These are phyloP conservation scores for Carabus problematicus DNA, from an alignment of 2,888 invertebrate genomes.

Conservation along the genomic window DNA sequence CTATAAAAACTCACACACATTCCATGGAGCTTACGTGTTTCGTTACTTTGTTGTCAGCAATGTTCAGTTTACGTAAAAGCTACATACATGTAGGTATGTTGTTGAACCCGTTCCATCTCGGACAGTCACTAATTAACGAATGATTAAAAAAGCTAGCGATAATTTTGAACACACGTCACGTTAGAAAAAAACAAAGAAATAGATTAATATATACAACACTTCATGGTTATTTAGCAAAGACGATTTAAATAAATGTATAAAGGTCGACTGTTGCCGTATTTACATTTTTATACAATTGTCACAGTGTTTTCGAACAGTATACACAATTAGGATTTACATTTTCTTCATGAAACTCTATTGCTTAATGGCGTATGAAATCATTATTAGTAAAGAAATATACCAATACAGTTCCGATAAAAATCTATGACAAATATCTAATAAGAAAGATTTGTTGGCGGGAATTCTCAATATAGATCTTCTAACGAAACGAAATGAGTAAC, in stretches of 20 bases:
- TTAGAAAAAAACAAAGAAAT: constrained; percentile 1
- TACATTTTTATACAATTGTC: no score
- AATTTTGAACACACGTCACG: neutral
- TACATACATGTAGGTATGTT: neutral
- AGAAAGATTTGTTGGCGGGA: no score
- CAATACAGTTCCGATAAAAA: no score
- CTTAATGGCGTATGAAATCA: no score
- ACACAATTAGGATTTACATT: no score
- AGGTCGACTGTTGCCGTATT: neutral
- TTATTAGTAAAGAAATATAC: no score
- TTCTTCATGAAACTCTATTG: no score
- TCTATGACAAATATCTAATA: no score
- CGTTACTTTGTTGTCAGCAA: neutral
- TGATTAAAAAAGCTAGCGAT: constrained; percentile 12
- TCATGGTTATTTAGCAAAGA: neutral
- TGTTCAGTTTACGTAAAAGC: neutral
- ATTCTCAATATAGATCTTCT: no score
- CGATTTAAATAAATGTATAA: neutral
- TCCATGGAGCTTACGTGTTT: constrained; percentile 12
- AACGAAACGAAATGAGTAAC: no score
- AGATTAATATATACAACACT: neutral
- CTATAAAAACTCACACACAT: constrained; percentile 23
- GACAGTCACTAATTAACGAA: constrained; percentile 5
- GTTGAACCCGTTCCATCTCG: constrained; percentile 18
- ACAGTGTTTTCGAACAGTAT: no score